A percentile compares a stretch with the other conserved stretches of the same genome.
These are phyloP conservation scores for Salvelinus alpinus DNA, from an alignment of 2,113 vertebrate genomes.

Conservation along the genomic window DNA sequence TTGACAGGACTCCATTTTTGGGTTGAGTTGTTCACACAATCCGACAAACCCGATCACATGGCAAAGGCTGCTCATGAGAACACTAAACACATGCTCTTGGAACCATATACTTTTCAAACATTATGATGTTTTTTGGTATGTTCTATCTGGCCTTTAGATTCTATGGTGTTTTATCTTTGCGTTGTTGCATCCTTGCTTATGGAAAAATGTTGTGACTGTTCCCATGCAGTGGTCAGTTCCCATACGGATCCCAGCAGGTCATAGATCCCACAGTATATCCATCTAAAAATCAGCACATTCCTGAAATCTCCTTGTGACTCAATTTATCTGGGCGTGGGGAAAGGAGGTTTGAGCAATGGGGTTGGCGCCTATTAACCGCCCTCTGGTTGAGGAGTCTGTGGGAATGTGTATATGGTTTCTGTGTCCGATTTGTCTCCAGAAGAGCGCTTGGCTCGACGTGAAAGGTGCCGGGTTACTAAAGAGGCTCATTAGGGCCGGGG, in stretches of 20 bases:
- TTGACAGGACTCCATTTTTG: conserved; percentile 18
- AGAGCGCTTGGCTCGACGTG: conserved; percentile 42
- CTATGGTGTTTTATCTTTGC: not conserved
- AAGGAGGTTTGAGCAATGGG: no score
- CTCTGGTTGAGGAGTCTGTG: conserved; percentile 40
- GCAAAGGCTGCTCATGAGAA: not conserved
- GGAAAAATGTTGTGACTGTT: not conserved
- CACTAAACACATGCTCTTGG: conserved; percentile 16
- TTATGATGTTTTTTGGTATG: not conserved
- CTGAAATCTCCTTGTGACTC: no score
- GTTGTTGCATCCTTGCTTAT: not conserved
- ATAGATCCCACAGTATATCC: no score
- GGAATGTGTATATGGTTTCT: conserved; percentile 35
- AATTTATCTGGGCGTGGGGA: no score
- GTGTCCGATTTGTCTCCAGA: conserved; percentile 50
- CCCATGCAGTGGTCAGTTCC: not conserved
- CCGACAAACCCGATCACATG: conserved; percentile 12
- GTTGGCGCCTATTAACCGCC: conserved; percentile 27
- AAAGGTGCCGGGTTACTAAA: conserved; percentile 54
- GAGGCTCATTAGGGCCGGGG: conserved; percentile 52
- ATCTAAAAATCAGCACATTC: no score
- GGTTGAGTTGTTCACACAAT: conserved; percentile 22
- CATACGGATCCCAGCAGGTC: no score
- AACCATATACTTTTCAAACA: conserved; percentile 12
- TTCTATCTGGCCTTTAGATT: not conserved